Base-by-base conservation (phyloP, 30 jellyfish, hydroid and myxozoan genomes). In the Aurelia sp. region DNA sequence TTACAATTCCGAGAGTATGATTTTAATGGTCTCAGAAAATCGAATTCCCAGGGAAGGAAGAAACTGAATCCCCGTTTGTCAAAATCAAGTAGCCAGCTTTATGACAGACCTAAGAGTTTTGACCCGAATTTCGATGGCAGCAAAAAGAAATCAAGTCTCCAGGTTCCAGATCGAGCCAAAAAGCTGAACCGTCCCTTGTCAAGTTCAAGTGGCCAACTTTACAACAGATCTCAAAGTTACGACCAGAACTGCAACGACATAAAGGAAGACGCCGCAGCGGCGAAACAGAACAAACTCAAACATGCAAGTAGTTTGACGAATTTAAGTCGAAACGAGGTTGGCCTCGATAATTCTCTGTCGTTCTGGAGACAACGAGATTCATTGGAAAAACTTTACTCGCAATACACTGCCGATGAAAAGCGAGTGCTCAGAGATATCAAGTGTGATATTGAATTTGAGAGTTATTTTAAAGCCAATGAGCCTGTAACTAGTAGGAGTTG, bases 301-400 rank as follows among this genome's bases (percentile, higher is more conserved):
- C 61, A 60, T 22, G 77, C 88, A 15, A 59, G 63, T 9, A 77
- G 88, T 52, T 40, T 77, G 76, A 44, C 63, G 78, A 77, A 66
- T 60, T 53, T 74, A 44, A 53, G 66, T 53, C 78, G 72, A 19
- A 20, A 3, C 19, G 31, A 75, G 40, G 50, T 63, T n/a, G 70
- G 84, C 67, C 52, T 79, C 55, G 90, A 79, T 11, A 44, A 79
- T 6, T 57, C 83, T 0, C 8, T 38, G 53, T 51, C 70, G 11
- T 81, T 64, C 35, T 81, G 91, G 91, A 60, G 70, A 27, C 74
- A 68, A 16, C 63, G 91, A 30, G 72, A 82, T 6, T 66, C 91
- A 13, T 13, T 81, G 55, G 84, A 81, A 60, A 52, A 68, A 22
- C 35, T 20, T 64, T 81, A 81, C 35, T 65, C 81, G 27, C 19